Conservation (phyloP, 2,113 vertebrate genomes). For the Glaucomys volans region DNA sequence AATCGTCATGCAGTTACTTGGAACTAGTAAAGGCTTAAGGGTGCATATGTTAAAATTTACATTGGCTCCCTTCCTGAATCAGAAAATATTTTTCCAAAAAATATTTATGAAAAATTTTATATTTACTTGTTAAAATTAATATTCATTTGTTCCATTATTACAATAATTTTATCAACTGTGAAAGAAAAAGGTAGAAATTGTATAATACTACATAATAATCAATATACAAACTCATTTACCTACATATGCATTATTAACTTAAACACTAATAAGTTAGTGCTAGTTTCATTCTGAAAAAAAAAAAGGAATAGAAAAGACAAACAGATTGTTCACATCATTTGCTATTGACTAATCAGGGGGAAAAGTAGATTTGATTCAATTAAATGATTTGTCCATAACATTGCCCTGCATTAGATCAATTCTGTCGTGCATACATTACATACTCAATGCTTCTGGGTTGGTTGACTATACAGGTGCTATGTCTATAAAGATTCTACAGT, state of each 20-base stretch:
- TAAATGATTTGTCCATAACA: not conserved
- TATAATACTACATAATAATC: not conserved
- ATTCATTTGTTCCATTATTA: not conserved
- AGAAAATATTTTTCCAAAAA: not conserved
- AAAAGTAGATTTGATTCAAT: not conserved
- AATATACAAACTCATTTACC: not conserved
- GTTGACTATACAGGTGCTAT: not conserved
- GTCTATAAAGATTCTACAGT: not conserved
- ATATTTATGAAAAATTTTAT: not conserved
- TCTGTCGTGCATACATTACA: not conserved
- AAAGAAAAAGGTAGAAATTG: not conserved
- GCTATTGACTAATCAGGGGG: not conserved
- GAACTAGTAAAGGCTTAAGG: not conserved
- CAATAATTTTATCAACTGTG: not conserved
- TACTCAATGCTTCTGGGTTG: not conserved
- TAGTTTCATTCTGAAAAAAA: conserved; percentile 35
- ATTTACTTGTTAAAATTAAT: conserved; percentile 31
- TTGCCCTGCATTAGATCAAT: not conserved
- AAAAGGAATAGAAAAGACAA: not conserved
- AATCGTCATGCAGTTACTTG: not conserved
- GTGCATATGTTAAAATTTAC: not conserved
- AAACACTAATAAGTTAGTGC: not conserved
- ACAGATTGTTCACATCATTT: not conserved
- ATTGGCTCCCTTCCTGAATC: not conserved
- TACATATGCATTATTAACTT: not conserved